phyloP scores from a whole-genome alignment of 2,797 vertebrate genomes.

The Huso huso region DNA sequence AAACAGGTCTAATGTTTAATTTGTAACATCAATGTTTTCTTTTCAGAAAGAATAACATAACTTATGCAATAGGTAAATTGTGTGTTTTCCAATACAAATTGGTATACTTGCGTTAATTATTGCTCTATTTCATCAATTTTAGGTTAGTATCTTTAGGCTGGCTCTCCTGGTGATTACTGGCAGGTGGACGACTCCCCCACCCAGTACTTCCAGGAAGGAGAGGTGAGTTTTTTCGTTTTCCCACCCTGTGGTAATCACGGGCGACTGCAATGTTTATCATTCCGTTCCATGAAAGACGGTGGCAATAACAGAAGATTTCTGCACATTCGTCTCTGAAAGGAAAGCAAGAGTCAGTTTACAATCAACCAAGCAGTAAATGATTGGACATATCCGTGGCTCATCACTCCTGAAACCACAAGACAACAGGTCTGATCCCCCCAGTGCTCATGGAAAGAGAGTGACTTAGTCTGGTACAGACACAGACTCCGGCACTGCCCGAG shows the following conservation, averaged over 20 bases:
- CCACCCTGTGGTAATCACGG: conserved; percentile 22
- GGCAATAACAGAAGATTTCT: conserved; percentile 23
- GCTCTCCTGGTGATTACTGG: neutral
- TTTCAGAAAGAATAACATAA: too few relatives aligned
- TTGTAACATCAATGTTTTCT: too few relatives aligned
- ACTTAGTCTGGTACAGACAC: too few relatives aligned
- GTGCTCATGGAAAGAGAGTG: too few relatives aligned
- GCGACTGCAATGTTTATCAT: conserved; percentile 38
- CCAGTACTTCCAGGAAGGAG: conserved; percentile 29
- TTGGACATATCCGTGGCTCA: neutral
- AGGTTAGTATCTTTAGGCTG: too few relatives aligned
- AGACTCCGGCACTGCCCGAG: too few relatives aligned
- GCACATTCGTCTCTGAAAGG: conserved; percentile 29
- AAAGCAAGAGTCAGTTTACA: too few relatives aligned
- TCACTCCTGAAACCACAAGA: neutral
- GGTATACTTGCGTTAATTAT: too few relatives aligned
- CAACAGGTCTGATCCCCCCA: neutral
- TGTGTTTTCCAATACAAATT: too few relatives aligned
- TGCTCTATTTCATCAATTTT: too few relatives aligned
- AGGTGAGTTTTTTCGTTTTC: conserved; percentile 26
- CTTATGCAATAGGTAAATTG: too few relatives aligned
- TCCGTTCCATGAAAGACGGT: conserved; percentile 19
- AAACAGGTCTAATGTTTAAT: too few relatives aligned
- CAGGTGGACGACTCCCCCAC: conserved; percentile 3
- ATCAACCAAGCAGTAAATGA: neutral